phyloP scores from a whole-genome alignment of 2,888 invertebrate genomes.

The Heliconius aoede region DNA sequence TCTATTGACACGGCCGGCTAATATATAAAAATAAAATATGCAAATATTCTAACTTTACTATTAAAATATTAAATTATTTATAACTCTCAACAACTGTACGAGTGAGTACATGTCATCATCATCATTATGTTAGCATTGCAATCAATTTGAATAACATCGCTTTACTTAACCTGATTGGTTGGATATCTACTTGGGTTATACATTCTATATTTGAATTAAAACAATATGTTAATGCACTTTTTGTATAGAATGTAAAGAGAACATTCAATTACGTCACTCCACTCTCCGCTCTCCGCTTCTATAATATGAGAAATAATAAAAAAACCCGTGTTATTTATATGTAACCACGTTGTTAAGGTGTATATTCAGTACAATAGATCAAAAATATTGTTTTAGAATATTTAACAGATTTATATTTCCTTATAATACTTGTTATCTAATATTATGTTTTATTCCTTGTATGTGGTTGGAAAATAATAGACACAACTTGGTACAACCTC shows the following conservation, averaged over 20 bases:
- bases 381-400: too few relatives aligned
- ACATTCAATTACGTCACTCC: neutral
- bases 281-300: neutral
- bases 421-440: too few relatives aligned
- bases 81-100: conserved; percentile 1
- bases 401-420: too few relatives aligned
- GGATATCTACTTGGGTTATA: neutral
- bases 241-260: neutral
- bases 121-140: conserved; percentile 34
- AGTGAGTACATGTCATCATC: conserved; percentile 20
- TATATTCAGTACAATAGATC: too few relatives aligned
- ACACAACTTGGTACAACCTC: neutral
- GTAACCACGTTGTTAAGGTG: neutral
- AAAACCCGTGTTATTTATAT: too few relatives aligned
- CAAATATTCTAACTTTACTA: conserved; percentile 2
- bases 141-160: conserved; percentile 26
- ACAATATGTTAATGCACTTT: neutral
- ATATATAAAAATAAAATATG: conserved; percentile 5
- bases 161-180: conserved; percentile 15
- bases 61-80: neutral
- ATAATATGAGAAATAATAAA: too few relatives aligned
- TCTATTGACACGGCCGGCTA: neutral
- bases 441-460: too few relatives aligned
- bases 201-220: neutral
- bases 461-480: neutral